Conservation (phyloP, 2,113 vertebrate genomes). For the Actinemys pallida region DNA sequence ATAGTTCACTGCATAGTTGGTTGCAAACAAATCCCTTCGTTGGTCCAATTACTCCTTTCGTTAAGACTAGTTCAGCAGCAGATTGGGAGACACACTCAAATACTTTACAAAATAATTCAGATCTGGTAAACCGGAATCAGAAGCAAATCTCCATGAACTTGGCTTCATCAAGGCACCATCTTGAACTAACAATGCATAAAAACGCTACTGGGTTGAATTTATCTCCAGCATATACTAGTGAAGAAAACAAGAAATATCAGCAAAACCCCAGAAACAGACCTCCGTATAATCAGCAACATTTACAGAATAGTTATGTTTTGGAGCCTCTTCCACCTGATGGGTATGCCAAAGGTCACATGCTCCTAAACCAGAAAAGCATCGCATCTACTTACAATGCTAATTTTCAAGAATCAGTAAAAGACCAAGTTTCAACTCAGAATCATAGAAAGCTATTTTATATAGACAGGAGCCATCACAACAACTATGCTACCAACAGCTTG, state of each 20-base stretch:
- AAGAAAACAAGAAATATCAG: not conserved
- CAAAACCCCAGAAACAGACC: not conserved
- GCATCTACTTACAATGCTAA: not conserved
- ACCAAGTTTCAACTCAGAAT: not conserved
- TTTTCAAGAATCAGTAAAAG: not conserved
- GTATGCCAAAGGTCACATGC: not conserved
- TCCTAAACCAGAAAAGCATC: not conserved
- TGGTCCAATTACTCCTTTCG: not conserved
- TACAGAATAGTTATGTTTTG: not conserved
- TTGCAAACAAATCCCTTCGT: not conserved
- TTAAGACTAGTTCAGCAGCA: not conserved
- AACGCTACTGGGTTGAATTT: not conserved
- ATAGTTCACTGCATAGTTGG: not conserved
- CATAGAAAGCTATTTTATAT: not conserved
- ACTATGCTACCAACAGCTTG: not conserved
- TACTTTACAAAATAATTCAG: not conserved
- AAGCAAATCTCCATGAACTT: not conserved
- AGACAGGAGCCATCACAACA: conserved; percentile 58
- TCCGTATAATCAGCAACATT: not conserved
- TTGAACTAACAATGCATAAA: not conserved
- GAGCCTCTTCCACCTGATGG: not conserved
- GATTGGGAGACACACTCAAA: conserved; percentile 36
- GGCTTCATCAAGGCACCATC: not conserved
- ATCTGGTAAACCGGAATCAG: conserved; percentile 19
- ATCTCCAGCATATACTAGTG: not conserved